Percentiles rank a stretch among this genome's conserved stretches.
phyloP scores from a whole-genome alignment of 2,888 invertebrate genomes.

The Epirrhoe tristata region DNA sequence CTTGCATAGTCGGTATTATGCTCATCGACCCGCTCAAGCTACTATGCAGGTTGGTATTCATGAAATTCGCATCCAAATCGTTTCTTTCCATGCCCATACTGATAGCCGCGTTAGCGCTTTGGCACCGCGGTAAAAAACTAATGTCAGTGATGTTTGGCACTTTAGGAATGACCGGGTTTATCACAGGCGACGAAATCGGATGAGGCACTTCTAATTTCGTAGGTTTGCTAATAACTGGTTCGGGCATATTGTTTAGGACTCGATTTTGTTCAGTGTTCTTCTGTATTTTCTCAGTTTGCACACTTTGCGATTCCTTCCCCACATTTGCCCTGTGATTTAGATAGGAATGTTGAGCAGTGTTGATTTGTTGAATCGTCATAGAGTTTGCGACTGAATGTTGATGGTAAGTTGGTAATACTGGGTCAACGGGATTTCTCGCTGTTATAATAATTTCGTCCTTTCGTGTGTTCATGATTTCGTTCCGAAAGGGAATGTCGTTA shows the following conservation, averaged over 20 bases:
- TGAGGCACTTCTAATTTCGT: constrained; percentile 81
- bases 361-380: constrained; percentile 78
- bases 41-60: constrained; percentile 64
- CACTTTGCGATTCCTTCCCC: constrained; percentile 73
- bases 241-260: constrained; percentile 61
- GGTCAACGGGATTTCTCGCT: constrained; percentile 70
- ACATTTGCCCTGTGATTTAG: constrained; percentile 69
- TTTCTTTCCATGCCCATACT: constrained; percentile 72
- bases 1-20: constrained; percentile 64
- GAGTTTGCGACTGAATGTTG: constrained; percentile 70
- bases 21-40: constrained; percentile 69
- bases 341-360: constrained; percentile 69
- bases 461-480: constrained; percentile 62
- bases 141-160: constrained; percentile 74
- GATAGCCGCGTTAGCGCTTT: constrained; percentile 77
- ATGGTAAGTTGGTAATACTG: constrained; percentile 64
- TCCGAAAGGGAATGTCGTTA: constrained; percentile 69
- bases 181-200: constrained; percentile 80
- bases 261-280: constrained; percentile 67
- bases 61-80: constrained; percentile 69
- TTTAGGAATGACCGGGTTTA: constrained; percentile 78
- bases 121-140: constrained; percentile 78
- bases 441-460: constrained; percentile 77
- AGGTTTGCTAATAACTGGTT: constrained; percentile 67
- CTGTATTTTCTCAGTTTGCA: constrained; percentile 73